Evolutionary conservation across 1,140 invertebrate genomes (phyloP).

Genomic region (Leptopilina boulardi): DNA sequence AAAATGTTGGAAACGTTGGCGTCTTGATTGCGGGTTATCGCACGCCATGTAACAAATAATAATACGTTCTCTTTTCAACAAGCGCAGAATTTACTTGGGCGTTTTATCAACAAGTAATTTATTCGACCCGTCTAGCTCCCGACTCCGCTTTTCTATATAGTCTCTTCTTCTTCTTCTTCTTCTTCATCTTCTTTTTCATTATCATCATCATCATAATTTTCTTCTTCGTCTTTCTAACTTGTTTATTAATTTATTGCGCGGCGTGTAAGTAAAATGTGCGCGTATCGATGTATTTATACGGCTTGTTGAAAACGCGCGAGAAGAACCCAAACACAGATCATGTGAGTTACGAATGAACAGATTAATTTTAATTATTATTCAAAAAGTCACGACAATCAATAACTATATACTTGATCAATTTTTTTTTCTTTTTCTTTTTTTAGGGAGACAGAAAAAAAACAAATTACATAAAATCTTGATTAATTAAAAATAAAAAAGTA

Average conservation of each 20-base stretch:
- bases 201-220: too few relatives aligned
- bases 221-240: slow-evolving; percentile 50
- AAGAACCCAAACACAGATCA: background rate
- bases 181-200: too few relatives aligned
- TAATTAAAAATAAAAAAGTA: too few relatives aligned
- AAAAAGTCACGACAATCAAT: too few relatives aligned
- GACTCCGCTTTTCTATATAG: too few relatives aligned
- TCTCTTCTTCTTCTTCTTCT: too few relatives aligned
- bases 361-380: background rate
- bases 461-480: too few relatives aligned
- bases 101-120: slow-evolving; percentile 62
- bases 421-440: too few relatives aligned
- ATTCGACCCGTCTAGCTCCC: slow-evolving; percentile 44
- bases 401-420: too few relatives aligned
- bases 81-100: slow-evolving; percentile 48
- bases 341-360: background rate
- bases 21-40: slow-evolving; percentile 65
- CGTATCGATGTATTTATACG: too few relatives aligned
- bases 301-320: background rate
- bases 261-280: slow-evolving; percentile 47
- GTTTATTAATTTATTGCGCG: slow-evolving; percentile 60
- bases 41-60: slow-evolving; percentile 59
- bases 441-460: too few relatives aligned
- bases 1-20: slow-evolving; percentile 58
- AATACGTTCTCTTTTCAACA: slow-evolving; percentile 37